A percentile compares a stretch with the other conserved stretches of the same genome.
Conservation (phyloP, 2,888 invertebrate species). For the Geophilus truncorum region DNA sequence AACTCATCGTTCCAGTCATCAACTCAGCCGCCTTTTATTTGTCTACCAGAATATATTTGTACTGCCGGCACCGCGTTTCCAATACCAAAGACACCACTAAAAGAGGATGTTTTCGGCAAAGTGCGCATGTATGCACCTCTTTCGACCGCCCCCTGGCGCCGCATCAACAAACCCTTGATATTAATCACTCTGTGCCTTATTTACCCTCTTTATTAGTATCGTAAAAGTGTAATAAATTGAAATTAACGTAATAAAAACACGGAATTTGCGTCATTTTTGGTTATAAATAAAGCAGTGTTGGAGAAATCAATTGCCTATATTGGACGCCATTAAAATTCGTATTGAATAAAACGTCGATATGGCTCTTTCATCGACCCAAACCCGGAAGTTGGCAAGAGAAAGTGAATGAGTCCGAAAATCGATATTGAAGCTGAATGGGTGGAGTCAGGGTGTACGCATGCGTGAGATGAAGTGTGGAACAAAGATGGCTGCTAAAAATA, state of each 20-base stretch:
- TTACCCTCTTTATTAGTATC: background rate
- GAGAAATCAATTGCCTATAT: background rate
- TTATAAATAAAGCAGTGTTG: background rate
- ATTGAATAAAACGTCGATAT: background rate
- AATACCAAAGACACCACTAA: background rate
- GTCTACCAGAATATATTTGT: background rate
- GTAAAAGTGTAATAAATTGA: background rate
- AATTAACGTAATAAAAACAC: background rate
- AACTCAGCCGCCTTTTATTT: background rate
- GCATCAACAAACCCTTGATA: background rate
- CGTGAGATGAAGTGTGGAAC: background rate
- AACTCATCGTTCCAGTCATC: background rate
- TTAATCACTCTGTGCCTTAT: background rate
- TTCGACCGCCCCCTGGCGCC: background rate
- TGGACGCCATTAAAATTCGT: background rate
- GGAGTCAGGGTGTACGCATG: background rate
- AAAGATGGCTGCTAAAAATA: constrained; percentile 4
- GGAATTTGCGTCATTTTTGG: background rate
- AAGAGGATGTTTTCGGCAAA: background rate
- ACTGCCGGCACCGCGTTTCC: background rate
- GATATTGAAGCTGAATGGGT: background rate
- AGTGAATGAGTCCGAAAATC: background rate
- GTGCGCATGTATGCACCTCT: background rate
- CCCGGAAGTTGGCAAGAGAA: background rate
- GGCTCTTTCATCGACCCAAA: background rate